A percentile compares a stretch with the other conserved stretches of the same genome.
Evolutionary conservation across 2,113 vertebrate species (phyloP).

Genomic region (Rhadina sibilatrix): DNA sequence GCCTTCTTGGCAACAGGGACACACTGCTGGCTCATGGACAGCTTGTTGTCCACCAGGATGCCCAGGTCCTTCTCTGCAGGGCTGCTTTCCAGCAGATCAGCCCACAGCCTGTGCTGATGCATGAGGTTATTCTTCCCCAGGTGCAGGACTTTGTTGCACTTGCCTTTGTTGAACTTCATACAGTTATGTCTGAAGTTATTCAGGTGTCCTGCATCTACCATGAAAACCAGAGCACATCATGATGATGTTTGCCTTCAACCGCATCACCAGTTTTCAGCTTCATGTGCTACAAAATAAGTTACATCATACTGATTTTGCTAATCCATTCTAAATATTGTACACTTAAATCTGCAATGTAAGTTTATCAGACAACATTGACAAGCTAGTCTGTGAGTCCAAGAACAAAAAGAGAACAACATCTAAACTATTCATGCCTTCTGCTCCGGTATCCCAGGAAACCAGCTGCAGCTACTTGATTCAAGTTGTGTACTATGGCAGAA

Average conservation of each 20-base stretch:
- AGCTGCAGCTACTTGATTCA: not conserved
- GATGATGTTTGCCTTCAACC: not conserved
- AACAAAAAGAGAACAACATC: not conserved
- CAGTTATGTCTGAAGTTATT: not conserved
- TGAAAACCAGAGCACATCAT: not conserved
- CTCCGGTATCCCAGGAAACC: slow-evolving; percentile 30
- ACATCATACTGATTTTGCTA: not conserved
- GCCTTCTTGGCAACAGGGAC: not conserved
- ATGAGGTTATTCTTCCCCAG: not conserved
- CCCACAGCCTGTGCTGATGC: not conserved
- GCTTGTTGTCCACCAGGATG: not conserved
- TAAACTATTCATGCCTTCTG: not conserved
- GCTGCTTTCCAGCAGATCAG: not conserved
- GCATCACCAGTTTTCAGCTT: not conserved
- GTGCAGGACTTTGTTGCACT: not conserved
- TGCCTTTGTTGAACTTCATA: not conserved
- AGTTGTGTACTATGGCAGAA: not conserved
- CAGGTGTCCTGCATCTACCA: not conserved
- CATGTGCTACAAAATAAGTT: not conserved
- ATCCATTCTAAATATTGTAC: not conserved
- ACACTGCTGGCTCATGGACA: not conserved
- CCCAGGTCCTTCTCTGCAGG: not conserved
- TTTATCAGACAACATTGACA: not conserved
- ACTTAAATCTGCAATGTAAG: not conserved
- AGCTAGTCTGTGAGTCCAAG: not conserved